phyloP scores from a whole-genome alignment of 2,888 invertebrate species.

The Epistrophella euchroma region DNA sequence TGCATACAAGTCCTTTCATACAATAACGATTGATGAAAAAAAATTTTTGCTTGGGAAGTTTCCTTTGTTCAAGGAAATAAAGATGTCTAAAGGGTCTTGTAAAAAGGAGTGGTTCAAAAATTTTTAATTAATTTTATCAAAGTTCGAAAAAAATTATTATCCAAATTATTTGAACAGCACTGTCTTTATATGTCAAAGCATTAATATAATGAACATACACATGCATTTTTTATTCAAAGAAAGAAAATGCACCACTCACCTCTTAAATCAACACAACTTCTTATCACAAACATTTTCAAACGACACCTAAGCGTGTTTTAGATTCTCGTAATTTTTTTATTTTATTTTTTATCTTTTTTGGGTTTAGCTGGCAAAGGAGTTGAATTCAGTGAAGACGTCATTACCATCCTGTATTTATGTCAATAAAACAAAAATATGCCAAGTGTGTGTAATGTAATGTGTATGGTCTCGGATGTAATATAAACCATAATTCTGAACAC shows the following conservation, averaged over 20 bases:
- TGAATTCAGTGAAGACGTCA: not conserved
- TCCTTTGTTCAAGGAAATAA: too few species aligned
- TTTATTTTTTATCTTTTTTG: slow-evolving; percentile 3
- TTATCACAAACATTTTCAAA: slow-evolving; percentile 77
- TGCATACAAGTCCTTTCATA: too few species aligned
- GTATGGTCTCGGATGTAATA: slow-evolving; percentile 8
- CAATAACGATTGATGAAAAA: too few species aligned
- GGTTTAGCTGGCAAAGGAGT: slow-evolving; percentile 4
- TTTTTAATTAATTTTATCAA: not conserved
- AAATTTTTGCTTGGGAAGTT: too few species aligned
- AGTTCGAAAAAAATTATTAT: not conserved
- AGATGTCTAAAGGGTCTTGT: too few species aligned
- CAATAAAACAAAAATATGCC: slow-evolving; percentile 31
- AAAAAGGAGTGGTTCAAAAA: too few species aligned
- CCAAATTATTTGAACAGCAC: not conserved
- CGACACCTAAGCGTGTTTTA: slow-evolving; percentile 13
- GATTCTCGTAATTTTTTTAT: slow-evolving; percentile 4
- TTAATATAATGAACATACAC: not conserved
- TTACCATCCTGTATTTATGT: not conserved
- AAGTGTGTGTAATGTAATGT: slow-evolving; percentile 12
- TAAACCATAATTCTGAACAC: slow-evolving; percentile 34
- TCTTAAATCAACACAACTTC: slow-evolving; percentile 76
- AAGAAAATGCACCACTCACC: slow-evolving; percentile 63
- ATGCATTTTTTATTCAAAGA: not conserved
- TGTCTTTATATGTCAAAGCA: not conserved